A percentile compares a stretch with the other conserved stretches of the same genome.
Evolutionary conservation across 2,797 vertebrate species (phyloP).

Genomic region (Lacerta bilineata): DNA sequence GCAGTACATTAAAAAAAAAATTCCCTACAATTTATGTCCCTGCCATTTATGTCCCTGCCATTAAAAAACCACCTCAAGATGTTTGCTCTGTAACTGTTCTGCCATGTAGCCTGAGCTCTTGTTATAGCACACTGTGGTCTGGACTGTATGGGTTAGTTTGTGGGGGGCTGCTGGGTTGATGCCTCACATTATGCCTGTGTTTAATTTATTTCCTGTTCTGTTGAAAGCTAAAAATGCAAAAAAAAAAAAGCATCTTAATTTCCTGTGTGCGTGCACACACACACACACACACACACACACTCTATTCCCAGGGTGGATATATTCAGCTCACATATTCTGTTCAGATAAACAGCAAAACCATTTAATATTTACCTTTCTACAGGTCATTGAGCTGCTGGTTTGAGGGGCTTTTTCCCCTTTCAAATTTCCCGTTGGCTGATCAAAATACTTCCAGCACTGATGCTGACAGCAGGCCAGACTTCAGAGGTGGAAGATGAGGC

Average conservation of each 20-base stretch:
- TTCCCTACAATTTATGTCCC: background rate
- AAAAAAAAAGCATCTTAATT: background rate
- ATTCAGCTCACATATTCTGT: conserved; percentile 31
- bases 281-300: background rate
- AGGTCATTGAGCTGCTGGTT: conserved; percentile 54
- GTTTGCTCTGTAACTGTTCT: background rate
- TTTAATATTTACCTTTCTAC: conserved; percentile 52
- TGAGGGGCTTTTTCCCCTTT: conserved; percentile 24
- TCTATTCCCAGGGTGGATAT: conserved; percentile 28
- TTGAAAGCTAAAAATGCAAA: background rate
- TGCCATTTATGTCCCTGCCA: no score
- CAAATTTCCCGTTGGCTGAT: conserved; percentile 65
- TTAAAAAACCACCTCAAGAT: background rate
- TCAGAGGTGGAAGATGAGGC: conserved; percentile 55
- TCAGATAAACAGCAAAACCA: background rate
- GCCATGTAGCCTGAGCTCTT: background rate
- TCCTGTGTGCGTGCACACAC: background rate
- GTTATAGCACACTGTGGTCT: background rate
- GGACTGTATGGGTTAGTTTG: background rate
- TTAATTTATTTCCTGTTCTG: background rate
- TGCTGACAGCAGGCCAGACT: conserved; percentile 59
- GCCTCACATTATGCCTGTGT: no score
- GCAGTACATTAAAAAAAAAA: background rate
- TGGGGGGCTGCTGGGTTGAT: background rate
- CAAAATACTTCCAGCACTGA: conserved; percentile 48